Percentiles rank a stretch among this genome's conserved stretches.
phyloP scores from a whole-genome alignment of 2,797 vertebrate genomes.

The Malacoctenus gilli region DNA sequence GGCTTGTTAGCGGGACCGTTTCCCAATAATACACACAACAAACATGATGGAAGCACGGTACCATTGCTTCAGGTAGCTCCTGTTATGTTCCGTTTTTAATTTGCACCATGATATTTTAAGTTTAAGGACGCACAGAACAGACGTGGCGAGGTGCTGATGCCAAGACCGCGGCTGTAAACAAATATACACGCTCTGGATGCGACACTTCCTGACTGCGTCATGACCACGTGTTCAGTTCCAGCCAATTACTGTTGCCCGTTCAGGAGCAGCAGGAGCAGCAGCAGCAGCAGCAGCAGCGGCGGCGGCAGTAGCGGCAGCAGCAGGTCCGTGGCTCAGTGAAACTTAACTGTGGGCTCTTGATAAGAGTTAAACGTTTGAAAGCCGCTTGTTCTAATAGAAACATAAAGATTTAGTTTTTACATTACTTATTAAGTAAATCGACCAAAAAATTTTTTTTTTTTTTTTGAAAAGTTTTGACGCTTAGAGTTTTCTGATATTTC shows the following conservation, averaged over 20 bases:
- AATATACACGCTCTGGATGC: slow-evolving; percentile 46
- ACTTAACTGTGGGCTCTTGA: too few relatives aligned
- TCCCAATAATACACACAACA: neutral
- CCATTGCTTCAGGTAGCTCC: fast-evolving
- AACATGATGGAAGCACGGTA: neutral
- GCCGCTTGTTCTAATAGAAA: too few relatives aligned
- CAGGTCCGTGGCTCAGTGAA: too few relatives aligned
- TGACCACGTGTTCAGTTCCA: slow-evolving; percentile 45
- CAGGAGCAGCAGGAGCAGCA: neutral
- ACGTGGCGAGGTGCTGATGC: neutral
- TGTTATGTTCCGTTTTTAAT: neutral
- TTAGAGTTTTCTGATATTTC: too few relatives aligned
- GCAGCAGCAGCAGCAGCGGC: too few relatives aligned
- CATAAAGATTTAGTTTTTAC: too few relatives aligned
- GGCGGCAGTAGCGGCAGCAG: too few relatives aligned
- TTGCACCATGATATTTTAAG: neutral
- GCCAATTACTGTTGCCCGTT: slow-evolving; percentile 43
- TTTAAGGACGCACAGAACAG: neutral
- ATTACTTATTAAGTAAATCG: too few relatives aligned
- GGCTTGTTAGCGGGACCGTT: slow-evolving; percentile 23
- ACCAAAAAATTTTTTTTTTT: too few relatives aligned
- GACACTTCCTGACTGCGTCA: slow-evolving; percentile 58
- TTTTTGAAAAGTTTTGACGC: too few relatives aligned
- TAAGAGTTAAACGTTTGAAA: too few relatives aligned
- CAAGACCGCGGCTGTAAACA: slow-evolving; percentile 62